Conservation (phyloP, 2,888 invertebrate genomes). For the Dicyrtomina minuta region DNA sequence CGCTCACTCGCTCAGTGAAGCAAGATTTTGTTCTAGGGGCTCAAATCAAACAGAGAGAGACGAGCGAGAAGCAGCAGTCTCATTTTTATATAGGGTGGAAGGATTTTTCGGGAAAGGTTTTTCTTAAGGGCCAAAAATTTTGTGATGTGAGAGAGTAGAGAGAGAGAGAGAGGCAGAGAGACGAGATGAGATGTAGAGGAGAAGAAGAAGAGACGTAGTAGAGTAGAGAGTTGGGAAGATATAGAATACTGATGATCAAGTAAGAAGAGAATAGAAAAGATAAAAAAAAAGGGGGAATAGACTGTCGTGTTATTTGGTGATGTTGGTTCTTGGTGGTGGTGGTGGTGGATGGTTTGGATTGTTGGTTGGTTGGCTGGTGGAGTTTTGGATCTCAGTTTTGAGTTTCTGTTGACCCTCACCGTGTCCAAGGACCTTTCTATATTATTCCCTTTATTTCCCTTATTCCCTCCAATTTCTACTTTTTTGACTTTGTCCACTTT, state of each 20-base stretch:
- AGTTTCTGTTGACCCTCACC: constrained; percentile 14
- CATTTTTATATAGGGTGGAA: constrained; percentile 45
- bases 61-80: not conserved
- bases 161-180: constrained; percentile 49
- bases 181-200: constrained; percentile 55
- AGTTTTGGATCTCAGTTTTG: too few species aligned
- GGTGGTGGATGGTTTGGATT: too few species aligned
- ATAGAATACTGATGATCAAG: constrained; percentile 12
- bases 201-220: not conserved
- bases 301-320: constrained; percentile 17
- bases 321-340: not conserved
- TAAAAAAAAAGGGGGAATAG: constrained; percentile 8
- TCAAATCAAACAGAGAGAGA: constrained; percentile 30
- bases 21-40: constrained; percentile 42
- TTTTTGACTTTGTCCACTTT: not conserved
- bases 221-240: not conserved
- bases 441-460: constrained; percentile 52
- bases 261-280: constrained; percentile 19
- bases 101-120: constrained; percentile 40
- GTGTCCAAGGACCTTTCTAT: constrained; percentile 23
- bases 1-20: constrained; percentile 19
- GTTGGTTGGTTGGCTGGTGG: too few species aligned
- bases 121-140: constrained; percentile 40
- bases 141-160: constrained; percentile 26
- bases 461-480: constrained; percentile 53